phyloP scores from a whole-genome alignment of 2,888 invertebrate species.

The Tiphia femorata region DNA sequence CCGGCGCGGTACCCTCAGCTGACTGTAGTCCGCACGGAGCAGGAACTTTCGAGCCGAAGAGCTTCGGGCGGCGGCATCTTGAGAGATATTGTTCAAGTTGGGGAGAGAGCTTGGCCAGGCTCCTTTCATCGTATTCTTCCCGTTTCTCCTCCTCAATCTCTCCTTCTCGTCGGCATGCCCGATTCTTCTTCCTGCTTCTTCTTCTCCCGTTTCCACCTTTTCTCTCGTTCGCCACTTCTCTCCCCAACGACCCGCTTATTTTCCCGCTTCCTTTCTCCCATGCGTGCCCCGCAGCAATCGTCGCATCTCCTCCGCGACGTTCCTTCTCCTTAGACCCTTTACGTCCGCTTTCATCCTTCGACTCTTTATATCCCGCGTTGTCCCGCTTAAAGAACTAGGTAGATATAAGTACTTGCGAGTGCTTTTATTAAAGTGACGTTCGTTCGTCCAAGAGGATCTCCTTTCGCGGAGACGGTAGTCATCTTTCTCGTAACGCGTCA shows the following conservation, averaged over 20 bases:
- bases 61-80: conserved; percentile 46
- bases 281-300: conserved; percentile 34
- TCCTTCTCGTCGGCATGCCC: background rate
- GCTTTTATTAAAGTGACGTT: conserved; percentile 30
- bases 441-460: conserved; percentile 5
- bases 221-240: too few species aligned
- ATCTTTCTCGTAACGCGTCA: too few species aligned
- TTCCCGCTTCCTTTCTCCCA: conserved; percentile 31
- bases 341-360: conserved; percentile 16
- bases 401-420: conserved; percentile 8
- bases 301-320: conserved; percentile 8
- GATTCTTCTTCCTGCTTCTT: background rate
- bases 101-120: conserved; percentile 29
- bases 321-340: background rate
- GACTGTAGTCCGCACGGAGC: conserved; percentile 1
- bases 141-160: background rate
- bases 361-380: conserved; percentile 10
- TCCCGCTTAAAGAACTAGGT: conserved; percentile 19
- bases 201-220: conserved; percentile 1
- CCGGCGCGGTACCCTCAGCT: too few species aligned
- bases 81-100: conserved; percentile 55
- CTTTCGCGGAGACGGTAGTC: too few species aligned
- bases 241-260: too few species aligned
- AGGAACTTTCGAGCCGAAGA: conserved; percentile 50
- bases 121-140: conserved; percentile 32